A percentile compares a stretch with the other conserved stretches of the same genome.
phyloP scores from a whole-genome alignment of 1,140 invertebrate species.

The Centruroides vittatus region DNA sequence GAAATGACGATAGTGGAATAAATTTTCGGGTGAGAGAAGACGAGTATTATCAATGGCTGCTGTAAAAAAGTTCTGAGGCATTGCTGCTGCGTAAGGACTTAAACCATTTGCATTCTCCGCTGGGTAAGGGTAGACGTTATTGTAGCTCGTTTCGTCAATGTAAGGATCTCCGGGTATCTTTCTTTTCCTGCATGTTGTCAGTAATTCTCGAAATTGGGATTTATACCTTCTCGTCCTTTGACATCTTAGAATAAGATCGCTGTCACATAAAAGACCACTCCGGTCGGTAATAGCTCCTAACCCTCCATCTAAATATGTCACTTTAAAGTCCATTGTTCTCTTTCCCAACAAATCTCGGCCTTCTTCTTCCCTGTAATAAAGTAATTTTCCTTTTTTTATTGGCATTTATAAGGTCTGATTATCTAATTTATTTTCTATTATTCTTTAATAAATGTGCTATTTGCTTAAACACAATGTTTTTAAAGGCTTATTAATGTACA shows the following conservation, averaged over 20 bases:
- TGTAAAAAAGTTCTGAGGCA: constrained; percentile 45
- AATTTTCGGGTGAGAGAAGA: constrained; percentile 55
- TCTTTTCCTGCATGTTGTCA: constrained; percentile 78
- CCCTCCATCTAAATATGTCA: constrained; percentile 85
- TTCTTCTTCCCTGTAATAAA: constrained; percentile 77
- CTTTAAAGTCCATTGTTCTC: constrained; percentile 96
- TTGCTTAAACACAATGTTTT: too few relatives aligned
- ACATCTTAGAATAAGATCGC: constrained; percentile 18
- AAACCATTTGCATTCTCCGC: constrained; percentile 37
- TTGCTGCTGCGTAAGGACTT: constrained; percentile 36
- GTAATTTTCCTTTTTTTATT: background rate
- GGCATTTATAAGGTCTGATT: too few relatives aligned
- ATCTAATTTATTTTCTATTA: too few relatives aligned
- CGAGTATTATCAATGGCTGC: constrained; percentile 45
- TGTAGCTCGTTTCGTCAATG: constrained; percentile 42
- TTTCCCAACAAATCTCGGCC: constrained; percentile 87
- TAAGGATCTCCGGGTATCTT: constrained; percentile 38
- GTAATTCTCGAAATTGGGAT: constrained; percentile 77
- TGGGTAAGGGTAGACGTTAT: constrained; percentile 55
- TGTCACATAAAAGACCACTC: constrained; percentile 14
- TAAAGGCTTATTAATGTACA: too few relatives aligned
- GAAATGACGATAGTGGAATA: constrained; percentile 58
- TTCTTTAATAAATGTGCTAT: too few relatives aligned
- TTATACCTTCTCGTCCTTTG: constrained; percentile 63
- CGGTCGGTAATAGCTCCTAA: constrained; percentile 29